These are phyloP conservation scores for Muscicapa striata DNA, from an alignment of 2,797 vertebrate genomes.

Conservation along the genomic window DNA sequence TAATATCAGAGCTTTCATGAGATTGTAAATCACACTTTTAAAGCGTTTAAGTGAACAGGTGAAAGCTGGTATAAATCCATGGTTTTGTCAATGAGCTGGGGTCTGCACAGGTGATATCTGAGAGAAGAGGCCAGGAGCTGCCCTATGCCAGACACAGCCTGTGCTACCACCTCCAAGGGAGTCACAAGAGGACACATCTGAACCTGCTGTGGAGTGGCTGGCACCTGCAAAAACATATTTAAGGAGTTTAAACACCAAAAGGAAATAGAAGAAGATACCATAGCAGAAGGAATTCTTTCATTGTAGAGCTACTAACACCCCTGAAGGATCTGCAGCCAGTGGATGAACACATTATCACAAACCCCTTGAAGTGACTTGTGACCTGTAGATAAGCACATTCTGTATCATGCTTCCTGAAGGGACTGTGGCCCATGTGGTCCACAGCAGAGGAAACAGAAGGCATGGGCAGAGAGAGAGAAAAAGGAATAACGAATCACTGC, in stretches of 20 bases:
- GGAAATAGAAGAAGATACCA: not conserved
- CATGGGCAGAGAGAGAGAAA: not conserved
- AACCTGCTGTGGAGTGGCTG: not conserved
- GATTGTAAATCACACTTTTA: not conserved
- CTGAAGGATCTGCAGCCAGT: not conserved
- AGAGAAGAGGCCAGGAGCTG: not conserved
- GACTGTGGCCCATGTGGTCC: too few species aligned
- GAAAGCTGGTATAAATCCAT: not conserved
- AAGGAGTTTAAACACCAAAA: not conserved
- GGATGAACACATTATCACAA: not conserved
- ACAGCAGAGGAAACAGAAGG: not conserved
- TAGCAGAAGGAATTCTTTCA: not conserved
- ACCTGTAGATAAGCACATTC: not conserved
- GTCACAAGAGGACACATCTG: not conserved
- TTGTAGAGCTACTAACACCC: fast-evolving
- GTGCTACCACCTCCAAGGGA: not conserved
- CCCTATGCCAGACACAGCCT: not conserved
- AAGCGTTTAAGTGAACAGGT: not conserved
- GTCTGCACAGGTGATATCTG: not conserved
- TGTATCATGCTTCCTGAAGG: not conserved
- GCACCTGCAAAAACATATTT: not conserved
- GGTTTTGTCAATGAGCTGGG: not conserved
- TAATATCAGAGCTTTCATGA: not conserved
- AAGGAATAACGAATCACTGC: not conserved
- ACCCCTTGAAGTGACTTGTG: not conserved